Evolutionary conservation across 2,113 vertebrate species (phyloP), one percentile per base, ranked within the genome.

Genomic region (Odobenus rosmarus): DNA sequence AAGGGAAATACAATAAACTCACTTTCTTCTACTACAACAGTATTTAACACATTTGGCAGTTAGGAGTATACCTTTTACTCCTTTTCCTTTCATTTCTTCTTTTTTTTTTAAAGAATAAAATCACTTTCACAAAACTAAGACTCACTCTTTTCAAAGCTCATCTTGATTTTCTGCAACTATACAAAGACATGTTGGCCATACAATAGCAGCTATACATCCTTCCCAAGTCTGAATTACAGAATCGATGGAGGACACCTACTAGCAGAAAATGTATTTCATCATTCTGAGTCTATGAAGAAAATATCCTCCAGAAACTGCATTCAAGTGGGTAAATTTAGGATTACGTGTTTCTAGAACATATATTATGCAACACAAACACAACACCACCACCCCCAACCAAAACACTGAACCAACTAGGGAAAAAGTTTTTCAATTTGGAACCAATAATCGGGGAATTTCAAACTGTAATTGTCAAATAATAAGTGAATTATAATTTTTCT

Each of bases 1-100:
- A 96, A 98, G 93, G 69, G 93, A 98, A 97, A 95, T 92, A 97
- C 90, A 96, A 94, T 96, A 96, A 94, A 92, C 76, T 76, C 84
- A 96, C 84, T 97, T 92, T 96, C 57, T 95, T 94, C 83, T 83
- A 95, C 94, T 92, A 93, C 88, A 92, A 98, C 94, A 92, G 26
- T 90, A 93, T 69, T 95, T 93, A 96, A 97, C 69, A 97, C 92
- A 96, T 97, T 97, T 97, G 97, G 97, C 97, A 97, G 90, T 51
- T 74, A 96, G 95, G 81, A 97, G 97, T 93, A 82, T 33, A 96
- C 55, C n/a, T 87, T 95, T 84, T 26, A 92, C 76, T 92, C 76
- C 90, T 67, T 90, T 89, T 94, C 39, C 39, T 93, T 92, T 93
- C 8, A 11, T 87, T 93, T 61, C 53, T 57, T 46, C 31, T 59